These are phyloP conservation scores for Periophthalmus magnuspinnatus DNA, from an alignment of 2,797 vertebrate species.

Conservation along the genomic window DNA sequence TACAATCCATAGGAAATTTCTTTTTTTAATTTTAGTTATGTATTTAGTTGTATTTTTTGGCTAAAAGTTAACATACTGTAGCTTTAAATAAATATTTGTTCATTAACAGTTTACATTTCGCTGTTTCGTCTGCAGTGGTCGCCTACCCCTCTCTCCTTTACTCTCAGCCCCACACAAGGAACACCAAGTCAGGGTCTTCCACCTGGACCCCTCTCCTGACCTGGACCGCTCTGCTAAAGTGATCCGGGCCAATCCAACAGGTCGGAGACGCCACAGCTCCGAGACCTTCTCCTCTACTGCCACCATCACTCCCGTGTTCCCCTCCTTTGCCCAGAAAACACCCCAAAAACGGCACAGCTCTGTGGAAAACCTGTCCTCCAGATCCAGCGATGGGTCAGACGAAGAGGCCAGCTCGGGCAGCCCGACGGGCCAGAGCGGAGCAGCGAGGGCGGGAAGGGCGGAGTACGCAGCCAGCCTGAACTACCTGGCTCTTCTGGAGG, in stretches of 20 bases:
- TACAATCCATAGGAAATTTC: too few relatives aligned
- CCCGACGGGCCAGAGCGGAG: slow-evolving; percentile 73
- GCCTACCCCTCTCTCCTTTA: slow-evolving; percentile 49
- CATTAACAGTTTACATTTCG: background rate
- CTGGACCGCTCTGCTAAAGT: slow-evolving; percentile 85
- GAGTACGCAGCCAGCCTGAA: slow-evolving; percentile 85
- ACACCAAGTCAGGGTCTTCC: slow-evolving; percentile 72
- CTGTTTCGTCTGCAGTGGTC: slow-evolving; percentile 30
- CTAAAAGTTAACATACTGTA: too few relatives aligned
- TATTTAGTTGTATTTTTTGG: too few relatives aligned
- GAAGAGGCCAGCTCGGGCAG: slow-evolving; percentile 69
- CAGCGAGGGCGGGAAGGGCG: slow-evolving; percentile 3
- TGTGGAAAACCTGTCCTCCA: slow-evolving; percentile 87
- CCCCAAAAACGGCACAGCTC: slow-evolving; percentile 78
- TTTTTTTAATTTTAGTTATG: too few relatives aligned
- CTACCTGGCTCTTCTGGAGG: slow-evolving; percentile 88
- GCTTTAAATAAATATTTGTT: too few relatives aligned
- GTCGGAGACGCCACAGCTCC: slow-evolving; percentile 87
- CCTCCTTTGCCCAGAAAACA: slow-evolving; percentile 78
- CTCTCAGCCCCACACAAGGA: slow-evolving; percentile 10
- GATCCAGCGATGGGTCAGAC: slow-evolving; percentile 74
- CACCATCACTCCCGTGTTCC: slow-evolving; percentile 82
- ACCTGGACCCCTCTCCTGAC: slow-evolving; percentile 57
- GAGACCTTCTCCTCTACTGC: slow-evolving; percentile 88
- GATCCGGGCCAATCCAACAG: slow-evolving; percentile 85